A percentile compares a stretch with the other conserved stretches of the same genome.
Conservation (phyloP, 2,113 vertebrate species). For the Cololabis saira region DNA sequence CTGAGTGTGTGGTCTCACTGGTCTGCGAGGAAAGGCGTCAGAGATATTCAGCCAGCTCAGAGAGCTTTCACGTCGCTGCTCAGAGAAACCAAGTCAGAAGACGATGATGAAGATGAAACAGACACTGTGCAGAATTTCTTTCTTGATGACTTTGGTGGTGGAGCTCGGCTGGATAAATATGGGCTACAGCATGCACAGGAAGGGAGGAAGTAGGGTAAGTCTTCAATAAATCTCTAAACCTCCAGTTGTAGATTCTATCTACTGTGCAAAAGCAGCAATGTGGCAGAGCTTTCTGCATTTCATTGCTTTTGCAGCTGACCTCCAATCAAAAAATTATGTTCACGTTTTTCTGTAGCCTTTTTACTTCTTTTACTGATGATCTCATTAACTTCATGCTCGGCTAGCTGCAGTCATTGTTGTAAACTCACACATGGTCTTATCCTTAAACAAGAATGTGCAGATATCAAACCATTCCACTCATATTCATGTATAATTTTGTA, state of each 20-base stretch:
- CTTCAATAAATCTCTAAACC: background rate
- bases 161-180: slow-evolving; percentile 69
- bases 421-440: background rate
- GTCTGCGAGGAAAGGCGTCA: slow-evolving; percentile 35
- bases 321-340: background rate
- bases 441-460: background rate
- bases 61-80: slow-evolving; percentile 30
- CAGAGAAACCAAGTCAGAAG: background rate
- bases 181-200: slow-evolving; percentile 55
- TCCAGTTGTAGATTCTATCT: background rate
- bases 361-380: background rate
- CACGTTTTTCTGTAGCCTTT: background rate
- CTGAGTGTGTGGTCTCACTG: slow-evolving; percentile 52
- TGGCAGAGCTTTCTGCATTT: background rate
- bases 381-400: slow-evolving; percentile 16
- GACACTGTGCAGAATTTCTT: slow-evolving; percentile 58
- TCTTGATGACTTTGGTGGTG: slow-evolving; percentile 61
- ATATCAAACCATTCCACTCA: background rate
- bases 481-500: too few species aligned
- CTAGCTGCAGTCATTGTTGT: background rate
- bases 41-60: slow-evolving; percentile 42
- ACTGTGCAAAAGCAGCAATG: background rate
- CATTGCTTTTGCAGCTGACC: too few species aligned
- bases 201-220: slow-evolving; percentile 56
- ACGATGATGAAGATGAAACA: slow-evolving; percentile 47